These are phyloP conservation scores for Python bivittatus DNA, from an alignment of 2,113 vertebrate species.

Conservation along the genomic window DNA sequence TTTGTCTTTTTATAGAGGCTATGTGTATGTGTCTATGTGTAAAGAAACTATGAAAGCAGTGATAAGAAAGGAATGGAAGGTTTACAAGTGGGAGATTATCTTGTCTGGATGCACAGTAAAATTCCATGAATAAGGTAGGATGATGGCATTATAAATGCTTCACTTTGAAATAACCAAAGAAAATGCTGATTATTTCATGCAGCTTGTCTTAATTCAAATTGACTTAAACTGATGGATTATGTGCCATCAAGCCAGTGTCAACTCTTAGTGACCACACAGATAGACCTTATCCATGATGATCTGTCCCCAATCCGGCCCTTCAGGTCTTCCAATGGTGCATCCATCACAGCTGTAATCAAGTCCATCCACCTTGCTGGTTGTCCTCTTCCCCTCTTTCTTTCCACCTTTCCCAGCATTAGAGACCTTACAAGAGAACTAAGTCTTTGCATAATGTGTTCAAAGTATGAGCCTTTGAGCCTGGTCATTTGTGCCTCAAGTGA, in stretches of 20 bases:
- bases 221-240: not conserved
- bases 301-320: not conserved
- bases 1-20: not conserved
- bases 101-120: not conserved
- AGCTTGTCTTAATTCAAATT: not conserved
- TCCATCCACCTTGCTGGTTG: not conserved
- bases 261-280: not conserved
- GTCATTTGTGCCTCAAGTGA: not conserved
- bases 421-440: not conserved
- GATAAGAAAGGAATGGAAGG: not conserved
- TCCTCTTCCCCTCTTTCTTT: not conserved
- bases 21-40: not conserved
- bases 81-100: not conserved
- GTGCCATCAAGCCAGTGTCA: not conserved
- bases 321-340: not conserved
- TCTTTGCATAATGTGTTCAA: not conserved
- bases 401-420: not conserved
- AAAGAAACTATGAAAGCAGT: not conserved
- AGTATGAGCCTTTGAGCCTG: not conserved
- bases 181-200: not conserved
- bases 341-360: not conserved
- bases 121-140: not conserved
- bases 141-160: not conserved
- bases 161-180: not conserved
- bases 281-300: not conserved